Evolutionary conservation across 2,888 invertebrate genomes (phyloP).

Genomic region (Chrysodeixis includens): DNA sequence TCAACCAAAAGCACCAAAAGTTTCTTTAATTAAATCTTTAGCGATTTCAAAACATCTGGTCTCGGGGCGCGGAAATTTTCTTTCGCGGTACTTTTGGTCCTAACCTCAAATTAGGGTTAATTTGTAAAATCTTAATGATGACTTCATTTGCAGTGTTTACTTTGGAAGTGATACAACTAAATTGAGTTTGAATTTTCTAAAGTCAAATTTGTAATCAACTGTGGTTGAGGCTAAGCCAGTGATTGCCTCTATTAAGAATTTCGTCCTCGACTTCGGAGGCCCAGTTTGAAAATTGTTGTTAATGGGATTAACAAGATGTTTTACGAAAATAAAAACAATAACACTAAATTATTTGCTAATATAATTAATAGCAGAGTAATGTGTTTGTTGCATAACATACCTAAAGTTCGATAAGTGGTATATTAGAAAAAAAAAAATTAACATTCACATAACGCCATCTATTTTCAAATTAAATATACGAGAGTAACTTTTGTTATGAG

Average conservation of each 20-base stretch:
- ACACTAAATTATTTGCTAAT: not conserved
- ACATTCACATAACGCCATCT: too few relatives aligned
- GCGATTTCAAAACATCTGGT: constrained; percentile 78
- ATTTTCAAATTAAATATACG: too few relatives aligned
- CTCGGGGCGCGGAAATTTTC: constrained; percentile 60
- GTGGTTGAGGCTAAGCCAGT: constrained; percentile 26
- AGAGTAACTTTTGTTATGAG: too few relatives aligned
- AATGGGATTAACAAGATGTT: constrained; percentile 23
- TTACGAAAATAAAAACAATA: constrained; percentile 17
- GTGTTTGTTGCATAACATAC: too few relatives aligned
- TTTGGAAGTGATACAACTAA: constrained; percentile 45
- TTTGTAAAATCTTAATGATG: constrained; percentile 53
- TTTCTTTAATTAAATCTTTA: constrained; percentile 80
- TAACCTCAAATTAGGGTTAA: constrained; percentile 50
- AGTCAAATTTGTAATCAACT: constrained; percentile 42
- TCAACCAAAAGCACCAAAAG: constrained; percentile 52
- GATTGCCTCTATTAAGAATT: constrained; percentile 49
- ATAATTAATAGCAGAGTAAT: not conserved
- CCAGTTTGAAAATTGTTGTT: constrained; percentile 28
- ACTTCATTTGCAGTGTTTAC: constrained; percentile 52
- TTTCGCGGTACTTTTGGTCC: constrained; percentile 58
- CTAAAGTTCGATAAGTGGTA: too few relatives aligned
- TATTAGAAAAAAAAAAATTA: too few relatives aligned
- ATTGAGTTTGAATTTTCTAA: constrained; percentile 52
- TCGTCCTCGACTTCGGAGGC: constrained; percentile 30